These are phyloP conservation scores for Irena cyanogastra DNA, from an alignment of 2,113 vertebrate genomes.

Conservation along the genomic window DNA sequence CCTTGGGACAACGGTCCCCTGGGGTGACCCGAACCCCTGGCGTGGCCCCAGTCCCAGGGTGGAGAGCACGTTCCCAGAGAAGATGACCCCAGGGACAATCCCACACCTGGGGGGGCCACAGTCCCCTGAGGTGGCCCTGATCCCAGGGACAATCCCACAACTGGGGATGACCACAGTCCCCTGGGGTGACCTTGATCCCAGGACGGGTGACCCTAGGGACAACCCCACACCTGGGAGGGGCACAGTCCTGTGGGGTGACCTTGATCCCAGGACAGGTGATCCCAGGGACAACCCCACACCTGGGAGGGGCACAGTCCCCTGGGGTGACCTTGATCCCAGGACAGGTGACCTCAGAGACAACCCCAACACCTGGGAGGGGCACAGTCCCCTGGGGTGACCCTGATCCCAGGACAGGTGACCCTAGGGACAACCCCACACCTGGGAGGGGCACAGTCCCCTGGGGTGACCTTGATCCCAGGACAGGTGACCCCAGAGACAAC, in stretches of 20 bases:
- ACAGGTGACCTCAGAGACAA: not conserved
- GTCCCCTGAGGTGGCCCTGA: not conserved
- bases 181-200: too few species aligned
- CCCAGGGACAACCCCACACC: too few species aligned
- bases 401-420: not conserved
- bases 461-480: too few species aligned
- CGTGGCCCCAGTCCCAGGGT: not conserved
- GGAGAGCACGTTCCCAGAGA: not conserved
- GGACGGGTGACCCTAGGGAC: too few species aligned
- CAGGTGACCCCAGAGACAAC: too few species aligned
- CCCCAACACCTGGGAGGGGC: not conserved
- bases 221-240: too few species aligned
- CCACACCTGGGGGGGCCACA: not conserved
- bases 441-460: not conserved
- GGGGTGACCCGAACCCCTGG: not conserved
- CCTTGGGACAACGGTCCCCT: not conserved
- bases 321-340: too few species aligned
- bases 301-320: too few species aligned
- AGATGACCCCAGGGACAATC: not conserved
- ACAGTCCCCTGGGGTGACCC: not conserved
- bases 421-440: not conserved
- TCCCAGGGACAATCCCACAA: too few species aligned
- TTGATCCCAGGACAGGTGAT: too few species aligned
- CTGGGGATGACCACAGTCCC: too few species aligned
- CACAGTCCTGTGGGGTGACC: too few species aligned